Percentiles rank a stretch among this genome's conserved stretches.
These are phyloP conservation scores for Fabriciana adippe DNA, from an alignment of 2,888 invertebrate species.

Conservation along the genomic window DNA sequence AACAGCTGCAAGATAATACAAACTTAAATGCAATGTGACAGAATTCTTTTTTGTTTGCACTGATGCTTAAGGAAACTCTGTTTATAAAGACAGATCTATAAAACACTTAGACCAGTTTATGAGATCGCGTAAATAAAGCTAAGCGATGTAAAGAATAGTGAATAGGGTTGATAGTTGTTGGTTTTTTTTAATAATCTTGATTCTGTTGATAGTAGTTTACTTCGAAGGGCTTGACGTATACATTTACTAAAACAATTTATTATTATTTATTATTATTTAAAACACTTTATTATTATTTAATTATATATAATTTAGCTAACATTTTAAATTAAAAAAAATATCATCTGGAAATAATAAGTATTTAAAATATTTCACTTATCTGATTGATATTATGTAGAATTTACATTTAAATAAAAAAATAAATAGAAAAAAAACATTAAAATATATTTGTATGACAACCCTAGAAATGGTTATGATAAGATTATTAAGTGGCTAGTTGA, in stretches of 20 bases:
- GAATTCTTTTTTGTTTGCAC: background rate
- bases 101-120: constrained; percentile 61
- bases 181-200: background rate
- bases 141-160: background rate
- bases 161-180: constrained; percentile 7
- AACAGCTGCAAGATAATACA: constrained; percentile 3
- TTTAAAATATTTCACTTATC: too few species aligned
- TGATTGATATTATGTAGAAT: too few species aligned
- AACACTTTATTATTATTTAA: too few species aligned
- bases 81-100: constrained; percentile 46
- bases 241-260: too few species aligned
- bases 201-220: too few species aligned
- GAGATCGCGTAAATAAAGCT: constrained; percentile 48
- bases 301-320: too few species aligned
- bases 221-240: too few species aligned
- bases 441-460: background rate
- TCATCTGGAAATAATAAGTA: too few species aligned
- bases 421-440: background rate
- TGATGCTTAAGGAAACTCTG: constrained; percentile 10
- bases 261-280: too few species aligned
- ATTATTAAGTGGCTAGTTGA: constrained; percentile 23
- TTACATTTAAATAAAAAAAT: too few species aligned
- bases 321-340: too few species aligned
- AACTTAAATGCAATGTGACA: background rate
- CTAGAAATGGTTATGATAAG: constrained; percentile 31